Conservation (phyloP, 2,797 vertebrate genomes). For the Rhinella marina region DNA sequence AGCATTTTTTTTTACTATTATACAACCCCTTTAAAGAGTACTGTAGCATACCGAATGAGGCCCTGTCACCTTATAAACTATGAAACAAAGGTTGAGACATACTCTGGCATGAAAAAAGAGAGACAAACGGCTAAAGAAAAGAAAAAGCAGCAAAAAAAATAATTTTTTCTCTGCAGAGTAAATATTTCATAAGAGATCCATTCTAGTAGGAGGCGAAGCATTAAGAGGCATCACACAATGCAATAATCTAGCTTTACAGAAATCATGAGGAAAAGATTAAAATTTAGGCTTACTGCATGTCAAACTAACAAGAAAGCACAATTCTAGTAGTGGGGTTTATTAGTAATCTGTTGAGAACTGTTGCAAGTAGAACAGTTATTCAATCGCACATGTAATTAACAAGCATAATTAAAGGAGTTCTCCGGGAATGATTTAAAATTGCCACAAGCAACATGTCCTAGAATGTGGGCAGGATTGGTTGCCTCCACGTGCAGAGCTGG, state of each 20-base stretch:
- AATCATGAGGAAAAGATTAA: constrained; percentile 33
- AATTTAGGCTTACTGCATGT: background rate
- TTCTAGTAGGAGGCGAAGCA: background rate
- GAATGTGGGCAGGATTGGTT: too few relatives aligned
- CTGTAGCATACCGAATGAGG: too few relatives aligned
- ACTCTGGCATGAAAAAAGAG: too few relatives aligned
- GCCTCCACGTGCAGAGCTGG: too few relatives aligned
- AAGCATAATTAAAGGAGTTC: background rate
- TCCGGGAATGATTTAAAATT: too few relatives aligned
- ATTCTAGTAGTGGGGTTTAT: background rate
- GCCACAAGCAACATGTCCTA: too few relatives aligned
- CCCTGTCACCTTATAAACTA: too few relatives aligned
- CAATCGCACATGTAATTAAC: background rate
- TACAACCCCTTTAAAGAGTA: too few relatives aligned
- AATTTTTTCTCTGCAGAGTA: background rate
- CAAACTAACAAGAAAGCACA: background rate
- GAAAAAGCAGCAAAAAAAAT: background rate
- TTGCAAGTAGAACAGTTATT: background rate
- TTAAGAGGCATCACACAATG: background rate
- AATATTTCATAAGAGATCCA: background rate
- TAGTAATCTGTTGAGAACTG: background rate
- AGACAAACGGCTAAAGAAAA: too few relatives aligned
- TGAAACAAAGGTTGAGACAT: too few relatives aligned
- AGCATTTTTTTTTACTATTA: too few relatives aligned
- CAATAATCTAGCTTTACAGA: constrained; percentile 14